Evolutionary conservation across 2,888 invertebrate genomes (phyloP).

Genomic region (Panzeria rudis): DNA sequence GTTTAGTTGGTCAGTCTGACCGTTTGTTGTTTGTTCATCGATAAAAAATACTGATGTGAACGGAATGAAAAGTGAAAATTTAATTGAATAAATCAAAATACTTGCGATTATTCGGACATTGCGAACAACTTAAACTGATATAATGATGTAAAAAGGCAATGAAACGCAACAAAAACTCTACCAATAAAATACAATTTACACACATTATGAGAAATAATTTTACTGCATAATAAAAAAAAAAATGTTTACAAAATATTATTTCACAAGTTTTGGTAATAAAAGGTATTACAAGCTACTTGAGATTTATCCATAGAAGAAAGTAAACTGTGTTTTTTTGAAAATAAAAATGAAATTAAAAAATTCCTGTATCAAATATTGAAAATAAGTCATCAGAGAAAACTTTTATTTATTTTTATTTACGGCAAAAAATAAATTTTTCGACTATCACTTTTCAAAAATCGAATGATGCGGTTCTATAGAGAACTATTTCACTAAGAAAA

Average conservation of each 20-base stretch:
- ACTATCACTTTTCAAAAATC: too few relatives aligned
- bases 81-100: conserved; percentile 71
- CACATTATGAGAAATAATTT: conserved; percentile 50
- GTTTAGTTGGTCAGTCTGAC: conserved; percentile 50
- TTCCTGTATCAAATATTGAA: too few relatives aligned
- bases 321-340: too few relatives aligned
- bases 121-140: conserved; percentile 62
- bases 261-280: conserved; percentile 7
- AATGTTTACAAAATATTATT: conserved; percentile 29
- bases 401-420: too few relatives aligned
- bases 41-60: conserved; percentile 67
- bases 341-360: too few relatives aligned
- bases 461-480: too few relatives aligned
- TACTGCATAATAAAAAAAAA: conserved; percentile 25
- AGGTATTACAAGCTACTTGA: neutral
- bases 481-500: too few relatives aligned
- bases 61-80: conserved; percentile 72
- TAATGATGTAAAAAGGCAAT: conserved; percentile 47
- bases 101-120: conserved; percentile 68
- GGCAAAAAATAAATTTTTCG: too few relatives aligned
- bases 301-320: neutral
- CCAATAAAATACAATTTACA: neutral
- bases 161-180: neutral
- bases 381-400: too few relatives aligned
- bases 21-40: conserved; percentile 61